phyloP scores from a whole-genome alignment of 2,113 vertebrate species.

The Notothenia coriiceps region DNA sequence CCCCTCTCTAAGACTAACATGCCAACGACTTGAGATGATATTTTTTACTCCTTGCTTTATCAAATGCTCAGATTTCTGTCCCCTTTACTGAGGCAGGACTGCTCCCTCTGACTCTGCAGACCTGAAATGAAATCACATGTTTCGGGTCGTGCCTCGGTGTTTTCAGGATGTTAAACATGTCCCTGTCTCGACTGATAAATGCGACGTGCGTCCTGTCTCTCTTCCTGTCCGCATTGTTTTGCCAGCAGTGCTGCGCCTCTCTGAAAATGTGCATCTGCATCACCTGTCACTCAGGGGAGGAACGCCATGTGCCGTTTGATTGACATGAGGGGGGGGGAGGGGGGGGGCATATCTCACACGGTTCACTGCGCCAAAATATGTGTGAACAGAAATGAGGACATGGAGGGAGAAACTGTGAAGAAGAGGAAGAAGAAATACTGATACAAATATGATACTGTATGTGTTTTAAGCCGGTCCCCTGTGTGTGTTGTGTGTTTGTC shows the following conservation, averaged over 20 bases:
- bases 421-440: conserved; percentile 19
- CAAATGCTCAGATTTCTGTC: too few relatives aligned
- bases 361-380: conserved; percentile 76
- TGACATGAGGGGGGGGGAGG: conserved; percentile 73
- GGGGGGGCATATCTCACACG: conserved; percentile 62
- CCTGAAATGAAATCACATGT: neutral
- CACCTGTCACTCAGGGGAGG: conserved; percentile 77
- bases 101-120: conserved; percentile 1
- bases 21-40: too few relatives aligned
- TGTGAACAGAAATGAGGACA: conserved; percentile 77
- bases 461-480: conserved; percentile 28
- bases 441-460: conserved; percentile 30
- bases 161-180: conserved; percentile 29
- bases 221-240: conserved; percentile 69
- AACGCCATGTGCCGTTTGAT: conserved; percentile 71
- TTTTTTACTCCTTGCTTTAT: too few relatives aligned
- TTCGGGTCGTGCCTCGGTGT: neutral
- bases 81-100: conserved; percentile 1
- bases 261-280: conserved; percentile 80
- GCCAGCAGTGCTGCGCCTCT: conserved; percentile 67
- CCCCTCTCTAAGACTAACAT: too few relatives aligned
- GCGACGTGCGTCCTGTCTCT: conserved; percentile 22
- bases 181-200: conserved; percentile 72
- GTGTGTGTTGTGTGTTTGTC: conserved; percentile 49
- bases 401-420: conserved; percentile 69